Percentiles rank a stretch among this genome's conserved stretches.
phyloP scores from a whole-genome alignment of 1,140 invertebrate species.

The Cheumatopsyche charites region DNA sequence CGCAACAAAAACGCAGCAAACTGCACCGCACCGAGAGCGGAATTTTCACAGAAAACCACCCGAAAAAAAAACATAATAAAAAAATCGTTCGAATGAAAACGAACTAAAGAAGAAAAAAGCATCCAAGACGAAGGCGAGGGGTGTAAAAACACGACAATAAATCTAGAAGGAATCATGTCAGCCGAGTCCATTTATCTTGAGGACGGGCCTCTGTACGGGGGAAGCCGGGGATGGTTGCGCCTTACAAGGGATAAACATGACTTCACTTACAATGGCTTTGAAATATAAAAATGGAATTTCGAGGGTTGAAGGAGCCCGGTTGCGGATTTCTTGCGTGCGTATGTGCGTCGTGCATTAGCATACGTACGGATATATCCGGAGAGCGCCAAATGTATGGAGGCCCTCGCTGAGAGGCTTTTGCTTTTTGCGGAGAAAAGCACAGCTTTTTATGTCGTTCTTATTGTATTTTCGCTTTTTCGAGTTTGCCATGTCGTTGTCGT shows the following conservation, averaged over 20 bases:
- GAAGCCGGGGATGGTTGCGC: not conserved
- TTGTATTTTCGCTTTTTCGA: no score
- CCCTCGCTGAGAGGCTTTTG: no score
- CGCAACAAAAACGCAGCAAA: not conserved
- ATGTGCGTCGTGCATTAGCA: conserved; percentile 27
- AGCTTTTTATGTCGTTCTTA: no score
- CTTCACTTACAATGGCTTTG: conserved; percentile 35
- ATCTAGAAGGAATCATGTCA: conserved; percentile 35
- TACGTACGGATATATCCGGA: conserved; percentile 22
- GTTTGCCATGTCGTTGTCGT: no score
- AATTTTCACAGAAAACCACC: not conserved
- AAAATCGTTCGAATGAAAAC: not conserved
- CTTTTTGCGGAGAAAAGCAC: no score
- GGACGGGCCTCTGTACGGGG: not conserved
- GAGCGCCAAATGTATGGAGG: no score
- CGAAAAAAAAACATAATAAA: not conserved
- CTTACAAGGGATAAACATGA: conserved; percentile 36
- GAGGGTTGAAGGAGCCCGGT: not conserved
- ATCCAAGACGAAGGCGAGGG: not conserved
- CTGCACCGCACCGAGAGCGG: not conserved
- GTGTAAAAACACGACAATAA: conserved; percentile 29
- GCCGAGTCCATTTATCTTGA: conserved; percentile 35
- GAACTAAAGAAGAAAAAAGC: not conserved
- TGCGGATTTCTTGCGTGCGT: not conserved
- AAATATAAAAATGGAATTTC: conserved; percentile 36